phyloP scores from a whole-genome alignment of 2,888 invertebrate species.

The Leptopilina myrica region DNA sequence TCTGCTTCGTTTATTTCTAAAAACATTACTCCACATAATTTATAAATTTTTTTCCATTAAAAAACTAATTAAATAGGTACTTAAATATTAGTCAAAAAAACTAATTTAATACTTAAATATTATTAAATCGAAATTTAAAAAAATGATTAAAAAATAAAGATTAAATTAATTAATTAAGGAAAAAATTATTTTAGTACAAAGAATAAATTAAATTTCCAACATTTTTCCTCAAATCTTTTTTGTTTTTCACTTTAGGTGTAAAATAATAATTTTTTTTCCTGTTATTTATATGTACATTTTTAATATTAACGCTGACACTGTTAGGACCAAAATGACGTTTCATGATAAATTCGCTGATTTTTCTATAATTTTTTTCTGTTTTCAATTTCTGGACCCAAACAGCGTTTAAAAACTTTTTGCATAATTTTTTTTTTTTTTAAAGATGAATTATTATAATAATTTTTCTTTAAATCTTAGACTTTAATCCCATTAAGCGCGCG shows the following conservation, averaged over 20 bases:
- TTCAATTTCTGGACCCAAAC: conserved; percentile 36
- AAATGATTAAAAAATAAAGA: too few relatives aligned
- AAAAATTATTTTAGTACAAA: too few relatives aligned
- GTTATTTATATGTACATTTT: conserved; percentile 60
- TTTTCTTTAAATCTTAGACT: background rate
- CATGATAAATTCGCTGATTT: conserved; percentile 14
- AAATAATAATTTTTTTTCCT: conserved; percentile 54
- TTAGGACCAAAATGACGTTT: conserved; percentile 37
- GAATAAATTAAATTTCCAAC: too few relatives aligned
- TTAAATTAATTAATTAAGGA: too few relatives aligned
- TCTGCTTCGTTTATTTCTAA: too few relatives aligned
- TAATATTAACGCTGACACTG: conserved; percentile 51
- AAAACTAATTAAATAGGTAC: too few relatives aligned
- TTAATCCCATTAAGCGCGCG: background rate
- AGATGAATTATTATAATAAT: conserved; percentile 16
- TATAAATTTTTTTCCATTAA: too few relatives aligned
- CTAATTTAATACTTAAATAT: too few relatives aligned
- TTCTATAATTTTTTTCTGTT: conserved; percentile 26
- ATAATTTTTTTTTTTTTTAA: background rate
- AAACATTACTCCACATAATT: too few relatives aligned
- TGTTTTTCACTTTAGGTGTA: conserved; percentile 53
- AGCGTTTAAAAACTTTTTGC: conserved; percentile 21
- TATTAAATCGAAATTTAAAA: too few relatives aligned
- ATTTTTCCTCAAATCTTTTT: background rate
- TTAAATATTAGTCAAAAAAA: too few relatives aligned